Conservation (phyloP, 1,140 invertebrate species). For the Hycleus phaleratus region DNA sequence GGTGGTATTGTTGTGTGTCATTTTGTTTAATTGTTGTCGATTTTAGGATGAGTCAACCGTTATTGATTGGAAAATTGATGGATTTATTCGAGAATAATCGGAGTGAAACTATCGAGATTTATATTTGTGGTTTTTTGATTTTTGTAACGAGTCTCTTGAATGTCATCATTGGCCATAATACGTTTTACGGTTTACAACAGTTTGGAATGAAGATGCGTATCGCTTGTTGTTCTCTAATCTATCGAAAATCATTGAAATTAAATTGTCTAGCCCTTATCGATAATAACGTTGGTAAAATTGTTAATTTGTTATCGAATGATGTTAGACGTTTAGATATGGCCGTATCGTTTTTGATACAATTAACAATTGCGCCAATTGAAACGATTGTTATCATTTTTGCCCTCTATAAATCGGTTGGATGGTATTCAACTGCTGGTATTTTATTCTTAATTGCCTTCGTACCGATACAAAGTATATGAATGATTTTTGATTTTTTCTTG, state of each 20-base stretch:
- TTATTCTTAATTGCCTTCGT: constrained; percentile 69
- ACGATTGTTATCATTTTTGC: constrained; percentile 63
- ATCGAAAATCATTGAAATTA: not conserved
- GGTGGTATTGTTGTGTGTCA: not conserved
- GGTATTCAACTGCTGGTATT: constrained; percentile 64
- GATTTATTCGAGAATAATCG: not conserved
- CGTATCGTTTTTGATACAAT: constrained; percentile 54
- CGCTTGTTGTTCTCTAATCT: constrained; percentile 3
- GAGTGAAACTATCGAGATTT: not conserved
- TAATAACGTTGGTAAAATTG: not conserved
- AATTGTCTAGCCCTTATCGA: not conserved
- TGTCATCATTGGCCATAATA: not conserved
- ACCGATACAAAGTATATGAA: constrained; percentile 67
- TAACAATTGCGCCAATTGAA: constrained; percentile 67
- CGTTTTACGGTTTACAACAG: not conserved
- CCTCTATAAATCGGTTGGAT: constrained; percentile 49
- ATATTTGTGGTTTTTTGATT: not conserved
- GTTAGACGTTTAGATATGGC: constrained; percentile 71
- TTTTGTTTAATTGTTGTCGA: not conserved
- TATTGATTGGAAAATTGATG: not conserved
- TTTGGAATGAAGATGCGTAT: not conserved
- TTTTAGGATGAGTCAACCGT: not conserved
- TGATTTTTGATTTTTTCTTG: not conserved
- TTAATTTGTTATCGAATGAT: not conserved
- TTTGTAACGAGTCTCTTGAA: not conserved